A percentile compares a stretch with the other conserved stretches of the same genome.
Evolutionary conservation across 2,888 invertebrate species (phyloP).

Genomic region (Conistra vaccinii): DNA sequence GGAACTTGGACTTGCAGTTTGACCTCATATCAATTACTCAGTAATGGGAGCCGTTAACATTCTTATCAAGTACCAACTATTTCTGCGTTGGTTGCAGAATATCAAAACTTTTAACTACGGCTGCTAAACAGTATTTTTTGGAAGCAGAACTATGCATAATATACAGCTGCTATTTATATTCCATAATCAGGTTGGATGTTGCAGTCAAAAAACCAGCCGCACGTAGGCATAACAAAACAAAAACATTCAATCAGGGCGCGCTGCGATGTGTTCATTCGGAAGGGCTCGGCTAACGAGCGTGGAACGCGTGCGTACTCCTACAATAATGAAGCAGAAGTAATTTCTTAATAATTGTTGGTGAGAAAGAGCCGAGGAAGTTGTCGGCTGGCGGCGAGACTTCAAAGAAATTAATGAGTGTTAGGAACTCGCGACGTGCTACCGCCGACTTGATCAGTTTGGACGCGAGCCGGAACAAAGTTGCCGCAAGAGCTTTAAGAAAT

Average conservation of each 20-base stretch:
- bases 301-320: constrained; percentile 73
- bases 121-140: constrained; percentile 8
- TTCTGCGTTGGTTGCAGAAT: constrained; percentile 35
- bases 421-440: constrained; percentile 88
- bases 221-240: constrained; percentile 68
- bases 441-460: constrained; percentile 89
- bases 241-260: constrained; percentile 77
- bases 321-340: constrained; percentile 86
- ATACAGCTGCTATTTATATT: constrained; percentile 6
- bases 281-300: constrained; percentile 73
- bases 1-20: constrained; percentile 73
- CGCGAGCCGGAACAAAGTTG: constrained; percentile 89
- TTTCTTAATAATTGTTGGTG: constrained; percentile 87
- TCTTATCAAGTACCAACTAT: constrained; percentile 53
- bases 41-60: constrained; percentile 66
- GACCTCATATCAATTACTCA: constrained; percentile 69
- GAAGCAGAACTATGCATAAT: constrained; percentile 11
- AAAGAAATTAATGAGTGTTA: constrained; percentile 90
- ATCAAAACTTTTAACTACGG: constrained; percentile 39
- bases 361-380: constrained; percentile 84
- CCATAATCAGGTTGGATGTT: constrained; percentile 36
- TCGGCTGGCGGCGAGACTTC: constrained; percentile 84
- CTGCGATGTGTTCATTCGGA: constrained; percentile 75
- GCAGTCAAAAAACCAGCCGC: constrained; percentile 37
- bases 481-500: constrained; percentile 83